These are phyloP conservation scores for Himalopsyche anomala DNA, from an alignment of 2,888 invertebrate genomes.

Conservation along the genomic window DNA sequence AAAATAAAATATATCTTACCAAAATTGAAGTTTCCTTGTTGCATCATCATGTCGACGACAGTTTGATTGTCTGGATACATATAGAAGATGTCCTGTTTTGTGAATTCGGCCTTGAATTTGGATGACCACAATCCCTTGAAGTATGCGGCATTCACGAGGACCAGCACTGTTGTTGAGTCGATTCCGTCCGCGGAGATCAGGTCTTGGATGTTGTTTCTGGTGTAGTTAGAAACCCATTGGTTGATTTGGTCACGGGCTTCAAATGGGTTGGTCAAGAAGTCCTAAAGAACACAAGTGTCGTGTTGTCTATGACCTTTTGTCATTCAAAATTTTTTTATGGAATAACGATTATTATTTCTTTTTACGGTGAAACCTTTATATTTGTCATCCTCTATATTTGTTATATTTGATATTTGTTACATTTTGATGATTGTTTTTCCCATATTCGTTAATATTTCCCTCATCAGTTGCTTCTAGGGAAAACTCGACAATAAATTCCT, in stretches of 20 bases:
- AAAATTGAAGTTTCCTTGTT: slow-evolving; percentile 88
- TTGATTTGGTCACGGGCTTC: slow-evolving; percentile 82
- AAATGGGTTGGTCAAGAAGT: slow-evolving; percentile 81
- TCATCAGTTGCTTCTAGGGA: no score
- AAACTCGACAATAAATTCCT: no score
- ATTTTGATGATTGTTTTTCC: no score
- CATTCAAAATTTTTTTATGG: no score
- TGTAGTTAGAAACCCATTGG: slow-evolving; percentile 85
- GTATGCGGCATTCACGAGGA: slow-evolving; percentile 91
- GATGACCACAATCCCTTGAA: slow-evolving; percentile 93
- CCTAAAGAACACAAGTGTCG: no score
- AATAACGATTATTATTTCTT: no score
- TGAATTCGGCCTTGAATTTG: slow-evolving; percentile 83
- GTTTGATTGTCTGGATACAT: slow-evolving; percentile 83
- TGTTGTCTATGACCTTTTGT: no score
- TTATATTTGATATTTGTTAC: no score
- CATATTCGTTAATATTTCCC: no score
- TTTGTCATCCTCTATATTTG: no score
- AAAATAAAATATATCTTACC: slow-evolving; percentile 76
- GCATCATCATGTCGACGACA: slow-evolving; percentile 91
- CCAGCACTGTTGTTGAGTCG: slow-evolving; percentile 80
- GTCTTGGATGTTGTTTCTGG: slow-evolving; percentile 86
- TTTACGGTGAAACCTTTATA: no score
- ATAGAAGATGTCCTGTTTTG: slow-evolving; percentile 86
- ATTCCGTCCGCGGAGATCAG: slow-evolving; percentile 82